Percentiles rank a stretch among this genome's conserved stretches.
Evolutionary conservation across 2,797 vertebrate genomes (phyloP).

Genomic region (Anabas testudineus): DNA sequence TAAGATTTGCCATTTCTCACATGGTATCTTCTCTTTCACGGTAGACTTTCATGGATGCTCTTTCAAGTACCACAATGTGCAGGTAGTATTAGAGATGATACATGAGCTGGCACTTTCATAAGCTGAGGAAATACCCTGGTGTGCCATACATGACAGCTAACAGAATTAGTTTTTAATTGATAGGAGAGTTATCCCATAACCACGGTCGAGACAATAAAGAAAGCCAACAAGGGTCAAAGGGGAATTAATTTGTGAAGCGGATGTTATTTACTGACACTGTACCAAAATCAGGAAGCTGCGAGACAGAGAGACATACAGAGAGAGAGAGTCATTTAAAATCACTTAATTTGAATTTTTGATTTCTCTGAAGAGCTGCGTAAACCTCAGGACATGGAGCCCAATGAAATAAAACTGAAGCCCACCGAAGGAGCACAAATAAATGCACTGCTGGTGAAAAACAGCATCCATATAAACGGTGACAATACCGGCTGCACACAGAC

Average conservation of each 20-base stretch:
- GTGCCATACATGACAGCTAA: slow-evolving; percentile 60
- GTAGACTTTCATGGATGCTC: too few species aligned
- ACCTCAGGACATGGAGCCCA: too few species aligned
- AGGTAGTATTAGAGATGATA: slow-evolving; percentile 18
- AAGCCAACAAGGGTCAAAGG: slow-evolving; percentile 41
- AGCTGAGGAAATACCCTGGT: slow-evolving; percentile 45
- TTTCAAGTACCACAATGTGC: not conserved
- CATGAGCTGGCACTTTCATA: slow-evolving; percentile 51
- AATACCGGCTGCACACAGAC: too few species aligned
- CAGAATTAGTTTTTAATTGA: slow-evolving; percentile 68
- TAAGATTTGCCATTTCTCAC: slow-evolving; percentile 6
- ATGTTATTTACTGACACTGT: slow-evolving; percentile 43
- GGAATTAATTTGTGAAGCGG: slow-evolving; percentile 53
- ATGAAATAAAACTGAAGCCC: too few species aligned
- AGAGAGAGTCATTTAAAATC: not conserved
- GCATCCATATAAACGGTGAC: too few species aligned
- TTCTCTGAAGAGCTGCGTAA: not conserved
- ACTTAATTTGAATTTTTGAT: not conserved
- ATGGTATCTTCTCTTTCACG: not conserved
- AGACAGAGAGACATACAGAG: not conserved
- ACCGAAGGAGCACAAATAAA: too few species aligned
- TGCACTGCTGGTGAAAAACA: too few species aligned
- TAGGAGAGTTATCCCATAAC: slow-evolving; percentile 49
- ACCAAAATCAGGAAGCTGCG: not conserved
- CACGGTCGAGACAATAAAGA: slow-evolving; percentile 41